These are phyloP conservation scores for Caretta caretta DNA, from an alignment of 2,113 vertebrate species.

Conservation along the genomic window DNA sequence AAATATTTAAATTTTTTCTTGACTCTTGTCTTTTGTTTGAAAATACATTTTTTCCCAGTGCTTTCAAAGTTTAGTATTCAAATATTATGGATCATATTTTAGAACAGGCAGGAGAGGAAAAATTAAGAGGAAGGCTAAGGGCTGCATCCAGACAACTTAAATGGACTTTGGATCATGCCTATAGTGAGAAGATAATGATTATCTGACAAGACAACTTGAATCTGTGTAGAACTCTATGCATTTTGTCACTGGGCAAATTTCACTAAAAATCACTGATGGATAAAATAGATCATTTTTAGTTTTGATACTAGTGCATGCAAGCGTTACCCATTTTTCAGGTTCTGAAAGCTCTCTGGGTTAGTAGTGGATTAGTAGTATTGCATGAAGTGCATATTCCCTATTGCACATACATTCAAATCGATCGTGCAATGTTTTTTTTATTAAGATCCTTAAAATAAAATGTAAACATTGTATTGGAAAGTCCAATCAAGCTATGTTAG, in stretches of 20 bases:
- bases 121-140: not conserved
- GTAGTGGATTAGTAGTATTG: not conserved
- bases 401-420: not conserved
- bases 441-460: not conserved
- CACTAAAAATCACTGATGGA: not conserved
- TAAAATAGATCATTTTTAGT: not conserved
- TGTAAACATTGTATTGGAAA: not conserved
- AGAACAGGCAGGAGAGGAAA: not conserved
- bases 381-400: not conserved
- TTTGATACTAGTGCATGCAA: accelerated
- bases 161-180: not conserved
- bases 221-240: not conserved
- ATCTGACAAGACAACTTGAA: not conserved
- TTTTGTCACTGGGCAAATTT: not conserved
- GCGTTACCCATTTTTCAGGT: not conserved
- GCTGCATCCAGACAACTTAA: not conserved
- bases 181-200: not conserved
- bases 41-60: not conserved
- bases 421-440: not conserved
- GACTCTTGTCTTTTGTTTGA: not conserved
- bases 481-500: not conserved
- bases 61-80: not conserved
- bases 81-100: not conserved
- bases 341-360: not conserved
- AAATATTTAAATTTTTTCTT: not conserved